Evolutionary conservation across 92 coral and sea anemone species (phyloP), one percentile per base, ranked within the genome.

Genomic region (Porites divaricata): DNA sequence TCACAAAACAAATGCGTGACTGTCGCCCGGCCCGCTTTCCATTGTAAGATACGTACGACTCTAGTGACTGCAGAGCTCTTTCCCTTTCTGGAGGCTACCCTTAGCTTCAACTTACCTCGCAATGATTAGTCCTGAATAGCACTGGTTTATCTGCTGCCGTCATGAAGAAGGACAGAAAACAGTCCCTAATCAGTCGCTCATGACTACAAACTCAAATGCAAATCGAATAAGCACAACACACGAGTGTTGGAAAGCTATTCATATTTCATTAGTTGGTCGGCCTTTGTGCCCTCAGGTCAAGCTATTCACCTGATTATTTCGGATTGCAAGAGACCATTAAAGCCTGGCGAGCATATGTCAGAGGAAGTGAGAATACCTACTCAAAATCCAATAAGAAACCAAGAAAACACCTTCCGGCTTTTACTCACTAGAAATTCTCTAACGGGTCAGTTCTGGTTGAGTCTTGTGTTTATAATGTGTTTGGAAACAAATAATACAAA

Each of bases 211-310:
- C 63, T 80, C 19, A 82, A 82, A 82, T 82, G 86, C 86, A 82
- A 82, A 81, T 81, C 41, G 59, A 72, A 62, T 70, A 81, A 80
- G 68, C 75, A 67, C 84, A 80, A 41, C 86, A 58, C 41, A 41
- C 22, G 77, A 63, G 71, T 49, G 26, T 62, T 72, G 16, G 78
- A 41, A 64, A 25, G 41, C 79, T 45, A 72, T 82, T 82, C 63
- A 82, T 73, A 82, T 82, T 72, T 82, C 86, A 82, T 71, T 82
- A 79, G 86, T 72, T 35, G 45, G 45, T 82, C 64, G 79, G 71
- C 63, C 51, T 72, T 50, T 82, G 59, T 82, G 86, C 86, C 86
- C 86, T 82, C 79, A 23, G 86, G 86, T 82, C 86, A 72, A 72
- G 72, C 67, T 48, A 82, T 72, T 59, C 68, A 50, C 72, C 45